Base-by-base conservation (phyloP, 92 coral and sea anemone species). In the Zoanthus gigantus region DNA sequence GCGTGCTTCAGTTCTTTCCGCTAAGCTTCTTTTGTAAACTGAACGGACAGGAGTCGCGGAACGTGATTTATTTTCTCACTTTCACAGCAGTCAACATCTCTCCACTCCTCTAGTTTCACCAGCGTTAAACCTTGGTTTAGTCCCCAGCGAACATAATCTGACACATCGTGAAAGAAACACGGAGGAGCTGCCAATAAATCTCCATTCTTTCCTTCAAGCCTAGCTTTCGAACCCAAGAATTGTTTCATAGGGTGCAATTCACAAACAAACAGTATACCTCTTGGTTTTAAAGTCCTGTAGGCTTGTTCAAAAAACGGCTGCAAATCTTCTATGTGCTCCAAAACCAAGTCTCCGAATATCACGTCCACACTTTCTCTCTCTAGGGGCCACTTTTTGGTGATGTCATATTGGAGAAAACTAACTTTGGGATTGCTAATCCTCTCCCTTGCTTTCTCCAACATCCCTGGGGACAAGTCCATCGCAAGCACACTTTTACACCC, bases 141-240 rank as follows among this genome's bases (percentile, higher is more conserved):
- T 11, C 74, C 85, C 47, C 46, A 75, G 18, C 10, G 67, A 15
- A 81, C 46, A 50, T 66, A 81, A 65, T 81, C 85, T 8, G 85
- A 81, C 1, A 81, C 85, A 67, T 81, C 85, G 75, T 81, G 85
- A 81, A 44, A 81, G 47, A 81, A 81, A 81, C 85, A 81, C 23
- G 85, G 85, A 23, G 85, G 85, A 15, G 85, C 85, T 66, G 85
- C 46, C 8, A 81, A 4, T 16, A 81, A 47, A 47, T 45, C 58
- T 42, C 85, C 85, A 48, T 63, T n/a, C 60, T 81, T 45, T 18
- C 85, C 85, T 46, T 81, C 85, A 0, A 81, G 45, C 10, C 74
- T 81, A 4, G 85, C 85, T 53, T 81, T 81, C n/a, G 75, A 28
- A 10, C 85, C 85, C 60, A 81, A 16, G 61, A 81, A 37, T 71